Conservation (phyloP, 2,888 invertebrate genomes). For the Mylabris sibirica region DNA sequence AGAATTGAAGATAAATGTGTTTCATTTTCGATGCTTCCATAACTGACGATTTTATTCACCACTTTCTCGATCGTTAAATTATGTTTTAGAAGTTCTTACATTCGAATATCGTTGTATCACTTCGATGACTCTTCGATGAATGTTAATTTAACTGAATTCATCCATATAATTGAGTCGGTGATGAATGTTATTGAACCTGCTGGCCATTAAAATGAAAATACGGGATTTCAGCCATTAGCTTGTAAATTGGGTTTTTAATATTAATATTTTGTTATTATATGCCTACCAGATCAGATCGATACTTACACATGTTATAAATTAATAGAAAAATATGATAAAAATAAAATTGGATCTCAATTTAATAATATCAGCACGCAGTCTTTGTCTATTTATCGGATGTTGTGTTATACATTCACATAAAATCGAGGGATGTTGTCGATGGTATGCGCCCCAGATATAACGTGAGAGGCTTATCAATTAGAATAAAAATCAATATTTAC, state of each 20-base stretch:
- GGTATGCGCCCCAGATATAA: not conserved
- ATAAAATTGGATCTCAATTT: not conserved
- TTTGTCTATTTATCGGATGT: slow-evolving; percentile 4
- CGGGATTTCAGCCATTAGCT: too few relatives aligned
- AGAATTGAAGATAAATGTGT: not conserved
- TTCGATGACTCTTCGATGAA: not conserved
- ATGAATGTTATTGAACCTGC: too few relatives aligned
- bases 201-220: too few relatives aligned
- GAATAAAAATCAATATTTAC: not conserved
- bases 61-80: not conserved
- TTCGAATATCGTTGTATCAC: not conserved
- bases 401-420: not conserved
- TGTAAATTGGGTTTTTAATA: too few relatives aligned
- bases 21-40: not conserved
- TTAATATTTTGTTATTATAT: too few relatives aligned
- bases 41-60: not conserved
- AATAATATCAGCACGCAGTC: not conserved
- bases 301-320: not conserved
- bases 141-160: too few relatives aligned
- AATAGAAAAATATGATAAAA: not conserved
- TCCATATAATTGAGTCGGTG: too few relatives aligned
- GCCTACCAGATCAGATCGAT: too few relatives aligned
- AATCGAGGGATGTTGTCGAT: not conserved
- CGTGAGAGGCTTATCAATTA: slow-evolving; percentile 5
- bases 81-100: not conserved